These are phyloP conservation scores for Cantharis nigra DNA, from an alignment of 2,888 invertebrate genomes.

Conservation along the genomic window DNA sequence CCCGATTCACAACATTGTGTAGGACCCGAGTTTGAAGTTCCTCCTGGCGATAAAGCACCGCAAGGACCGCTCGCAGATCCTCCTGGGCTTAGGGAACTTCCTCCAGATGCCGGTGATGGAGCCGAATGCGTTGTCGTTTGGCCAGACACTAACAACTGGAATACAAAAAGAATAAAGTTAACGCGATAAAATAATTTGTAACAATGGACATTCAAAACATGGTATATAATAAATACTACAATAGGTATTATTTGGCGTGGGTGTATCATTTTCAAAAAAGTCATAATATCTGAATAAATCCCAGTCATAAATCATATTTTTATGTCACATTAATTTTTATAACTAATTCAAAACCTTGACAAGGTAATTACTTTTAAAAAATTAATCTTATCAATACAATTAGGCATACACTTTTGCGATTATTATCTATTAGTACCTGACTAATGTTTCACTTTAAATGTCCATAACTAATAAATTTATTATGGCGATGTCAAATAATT, in stretches of 20 bases:
- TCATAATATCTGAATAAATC: background rate
- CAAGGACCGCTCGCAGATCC: slow-evolving; percentile 57
- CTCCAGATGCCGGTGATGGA: slow-evolving; percentile 78
- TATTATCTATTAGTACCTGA: background rate
- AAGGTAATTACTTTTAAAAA: background rate
- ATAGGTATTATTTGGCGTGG: background rate
- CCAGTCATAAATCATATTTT: background rate
- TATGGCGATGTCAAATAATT: background rate
- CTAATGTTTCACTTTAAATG: background rate
- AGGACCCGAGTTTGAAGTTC: slow-evolving; percentile 52
- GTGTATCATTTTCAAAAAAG: background rate
- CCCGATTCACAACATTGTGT: slow-evolving; percentile 85
- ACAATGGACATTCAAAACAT: background rate
- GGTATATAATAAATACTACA: background rate
- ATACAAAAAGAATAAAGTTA: slow-evolving; percentile 34
- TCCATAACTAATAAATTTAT: background rate
- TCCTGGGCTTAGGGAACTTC: slow-evolving; percentile 74
- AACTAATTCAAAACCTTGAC: background rate
- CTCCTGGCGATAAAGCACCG: slow-evolving; percentile 63
- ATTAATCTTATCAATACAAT: background rate
- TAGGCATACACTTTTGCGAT: background rate
- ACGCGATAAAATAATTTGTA: background rate
- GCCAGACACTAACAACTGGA: slow-evolving; percentile 76
- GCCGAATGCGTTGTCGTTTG: slow-evolving; percentile 76
- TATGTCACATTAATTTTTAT: slow-evolving; percentile 3